Conservation (phyloP, 1,140 invertebrate genomes). For the Drosophila parvula region DNA sequence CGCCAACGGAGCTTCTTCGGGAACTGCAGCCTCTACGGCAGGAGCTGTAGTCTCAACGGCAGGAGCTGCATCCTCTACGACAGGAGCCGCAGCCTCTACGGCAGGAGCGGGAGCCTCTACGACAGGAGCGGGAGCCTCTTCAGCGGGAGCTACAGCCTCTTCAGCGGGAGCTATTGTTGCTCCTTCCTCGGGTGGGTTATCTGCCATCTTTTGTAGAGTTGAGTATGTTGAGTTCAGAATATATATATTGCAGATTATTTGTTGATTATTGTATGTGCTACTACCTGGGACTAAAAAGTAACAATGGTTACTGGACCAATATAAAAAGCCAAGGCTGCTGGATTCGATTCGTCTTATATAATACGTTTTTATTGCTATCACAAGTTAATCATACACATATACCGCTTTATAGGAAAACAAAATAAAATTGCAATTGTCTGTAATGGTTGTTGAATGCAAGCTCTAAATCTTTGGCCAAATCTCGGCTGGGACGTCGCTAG, state of each 20-base stretch:
- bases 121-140: not conserved
- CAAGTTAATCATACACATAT: conserved; percentile 76
- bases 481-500: conserved; percentile 26
- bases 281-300: not conserved
- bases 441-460: conserved; percentile 33
- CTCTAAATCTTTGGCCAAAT: conserved; percentile 60
- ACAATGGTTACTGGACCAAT: not conserved
- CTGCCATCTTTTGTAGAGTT: conserved; percentile 12
- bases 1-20: not conserved
- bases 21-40: not conserved
- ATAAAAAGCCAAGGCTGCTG: not conserved
- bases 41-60: not conserved
- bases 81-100: not conserved
- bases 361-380: conserved; percentile 77
- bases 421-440: conserved; percentile 45
- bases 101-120: not conserved
- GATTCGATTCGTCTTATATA: conserved; percentile 32
- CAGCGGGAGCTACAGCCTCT: not conserved
- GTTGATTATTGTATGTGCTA: conserved; percentile 7
- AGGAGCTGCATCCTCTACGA: not conserved
- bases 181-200: conserved; percentile 9
- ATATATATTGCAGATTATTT: not conserved
- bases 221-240: not conserved
- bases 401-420: conserved; percentile 52
- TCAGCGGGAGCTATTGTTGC: not conserved